phyloP scores from a whole-genome alignment of 2,888 invertebrate genomes.

The Lumbricus terrestris region DNA sequence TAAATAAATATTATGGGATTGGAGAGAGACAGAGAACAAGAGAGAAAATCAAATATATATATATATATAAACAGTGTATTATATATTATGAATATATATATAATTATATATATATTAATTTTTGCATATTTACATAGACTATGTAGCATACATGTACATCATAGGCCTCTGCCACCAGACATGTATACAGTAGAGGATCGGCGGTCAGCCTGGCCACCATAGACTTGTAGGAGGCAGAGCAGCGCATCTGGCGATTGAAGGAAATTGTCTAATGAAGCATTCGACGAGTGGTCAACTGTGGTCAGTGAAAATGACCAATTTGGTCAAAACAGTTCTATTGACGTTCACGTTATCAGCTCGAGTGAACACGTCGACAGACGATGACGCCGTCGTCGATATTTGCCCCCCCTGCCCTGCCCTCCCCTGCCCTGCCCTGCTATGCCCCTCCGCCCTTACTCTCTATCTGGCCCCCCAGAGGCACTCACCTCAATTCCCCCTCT shows the following conservation, averaged over 20 bases:
- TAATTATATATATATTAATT: no score
- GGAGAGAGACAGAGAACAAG: no score
- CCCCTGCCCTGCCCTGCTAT: no score
- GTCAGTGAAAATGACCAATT: slow-evolving; percentile 10
- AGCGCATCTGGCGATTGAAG: not conserved
- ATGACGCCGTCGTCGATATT: not conserved
- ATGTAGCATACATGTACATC: not conserved
- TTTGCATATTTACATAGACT: no score
- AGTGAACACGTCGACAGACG: not conserved
- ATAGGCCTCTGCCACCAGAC: not conserved
- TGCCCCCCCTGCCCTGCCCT: not conserved
- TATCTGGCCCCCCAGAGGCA: not conserved
- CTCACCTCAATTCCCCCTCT: no score
- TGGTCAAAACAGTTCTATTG: not conserved
- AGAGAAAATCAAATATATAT: no score
- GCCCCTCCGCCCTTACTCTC: not conserved
- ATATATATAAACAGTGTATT: no score
- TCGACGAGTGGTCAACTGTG: not conserved
- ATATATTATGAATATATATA: no score
- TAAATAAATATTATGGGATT: no score
- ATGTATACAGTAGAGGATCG: not conserved
- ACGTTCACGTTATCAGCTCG: not conserved
- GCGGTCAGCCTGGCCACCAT: not conserved
- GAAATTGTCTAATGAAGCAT: slow-evolving; percentile 10
- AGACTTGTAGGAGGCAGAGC: not conserved